Evolutionary conservation across 2,797 vertebrate species (phyloP), one percentile per base, ranked within the genome.

Genomic region (Tapirus indicus): DNA sequence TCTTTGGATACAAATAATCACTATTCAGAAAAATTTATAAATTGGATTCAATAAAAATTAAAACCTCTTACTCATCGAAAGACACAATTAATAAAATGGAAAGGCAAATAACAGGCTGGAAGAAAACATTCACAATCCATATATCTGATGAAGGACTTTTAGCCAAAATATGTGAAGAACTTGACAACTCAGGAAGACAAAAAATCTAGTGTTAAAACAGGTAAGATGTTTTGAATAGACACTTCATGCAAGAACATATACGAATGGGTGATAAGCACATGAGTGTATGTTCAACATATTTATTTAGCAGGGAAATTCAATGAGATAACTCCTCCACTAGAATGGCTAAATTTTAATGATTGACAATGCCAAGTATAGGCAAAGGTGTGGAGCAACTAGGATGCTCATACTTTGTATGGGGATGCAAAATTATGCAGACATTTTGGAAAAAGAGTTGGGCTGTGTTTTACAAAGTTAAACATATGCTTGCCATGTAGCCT

Each of bases 1-100:
- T 96, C 66, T 80, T 79, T 72, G 32, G 79, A 47, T 27, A 68
- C 38, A 89, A 66, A 60, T 20, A 89, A 47, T 93, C 79, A 74
- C 64, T 58, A 72, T 25, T 71, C 23, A 62, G 72, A 85, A 89
- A 78, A 47, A 62, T 35, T 7, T 92, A 62, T 69, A 62, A 88
- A 52, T 44, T 69, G 47, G 16, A 69, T 62, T 84, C 56, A 44
- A 23, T 54, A 52, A 69, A 90, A 64, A 49, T 88, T 56, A 52
- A 66, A 72, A 41, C 21, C 20, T 29, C 13, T 56, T 87, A 38
- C 58, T 66, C 14, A 13, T 66, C 58, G 58, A 66, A 91, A 47
- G 54, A 21, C 18, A 41, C 2, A 52, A 21, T 41, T 54, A 71
- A 60, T 79, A 69, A 87, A 58, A 49, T 17, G n/a, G 41, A 77